phyloP scores from a whole-genome alignment of 2,888 invertebrate species.

The Heliconius charithonia region DNA sequence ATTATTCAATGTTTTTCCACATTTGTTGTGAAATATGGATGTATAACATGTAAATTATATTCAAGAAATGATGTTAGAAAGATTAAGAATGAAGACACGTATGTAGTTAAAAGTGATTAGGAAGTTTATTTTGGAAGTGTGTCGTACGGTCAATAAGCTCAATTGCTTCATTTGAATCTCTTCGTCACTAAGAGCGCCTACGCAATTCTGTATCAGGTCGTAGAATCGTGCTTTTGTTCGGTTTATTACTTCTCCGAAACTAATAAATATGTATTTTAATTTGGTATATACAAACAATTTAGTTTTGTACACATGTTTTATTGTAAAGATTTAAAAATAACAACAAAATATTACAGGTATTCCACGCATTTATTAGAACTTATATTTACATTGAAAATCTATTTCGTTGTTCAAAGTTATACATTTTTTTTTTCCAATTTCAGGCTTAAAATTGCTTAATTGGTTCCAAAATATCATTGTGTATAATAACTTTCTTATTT shows the following conservation, averaged over 20 bases:
- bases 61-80: conserved; percentile 18
- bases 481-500: neutral
- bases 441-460: neutral
- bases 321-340: too few species aligned
- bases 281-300: neutral
- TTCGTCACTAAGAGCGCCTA: conserved; percentile 48
- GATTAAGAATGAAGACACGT: neutral
- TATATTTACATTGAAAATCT: neutral
- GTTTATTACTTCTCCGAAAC: neutral
- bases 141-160: conserved; percentile 50
- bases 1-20: too few species aligned
- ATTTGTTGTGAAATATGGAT: neutral
- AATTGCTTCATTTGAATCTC: conserved; percentile 56
- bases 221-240: conserved; percentile 3
- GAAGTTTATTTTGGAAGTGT: conserved; percentile 55
- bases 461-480: neutral
- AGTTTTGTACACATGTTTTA: neutral
- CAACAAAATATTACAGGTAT: too few species aligned
- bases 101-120: conserved; percentile 36
- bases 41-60: conserved; percentile 8
- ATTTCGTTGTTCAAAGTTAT: neutral
- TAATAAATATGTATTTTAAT: neutral
- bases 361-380: neutral
- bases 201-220: conserved; percentile 29
- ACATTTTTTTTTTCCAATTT: neutral